These are phyloP conservation scores for Euleptes europaea DNA, from an alignment of 2,113 vertebrate species.

Conservation along the genomic window DNA sequence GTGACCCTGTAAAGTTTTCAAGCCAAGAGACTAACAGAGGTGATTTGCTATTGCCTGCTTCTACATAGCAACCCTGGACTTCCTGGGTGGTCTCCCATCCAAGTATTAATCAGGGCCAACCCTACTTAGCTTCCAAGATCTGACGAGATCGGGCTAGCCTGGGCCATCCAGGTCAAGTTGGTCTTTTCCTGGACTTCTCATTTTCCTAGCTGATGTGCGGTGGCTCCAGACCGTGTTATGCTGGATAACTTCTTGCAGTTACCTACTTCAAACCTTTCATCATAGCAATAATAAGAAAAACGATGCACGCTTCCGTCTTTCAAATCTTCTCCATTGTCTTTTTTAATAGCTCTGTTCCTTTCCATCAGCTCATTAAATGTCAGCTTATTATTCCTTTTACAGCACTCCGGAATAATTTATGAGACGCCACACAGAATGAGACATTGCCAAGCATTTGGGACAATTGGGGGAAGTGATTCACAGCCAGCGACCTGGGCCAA, in stretches of 20 bases:
- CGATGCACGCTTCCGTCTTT: neutral
- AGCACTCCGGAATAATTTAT: constrained; percentile 24
- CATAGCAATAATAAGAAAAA: neutral
- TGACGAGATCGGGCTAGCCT: too few relatives aligned
- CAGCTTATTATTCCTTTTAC: constrained; percentile 39
- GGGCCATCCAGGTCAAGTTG: neutral
- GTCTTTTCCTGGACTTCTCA: constrained; percentile 5
- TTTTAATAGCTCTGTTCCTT: constrained; percentile 5
- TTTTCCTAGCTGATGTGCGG: neutral
- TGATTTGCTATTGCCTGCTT: too few relatives aligned
- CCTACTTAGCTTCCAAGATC: too few relatives aligned
- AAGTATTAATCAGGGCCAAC: too few relatives aligned
- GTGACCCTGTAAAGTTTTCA: too few relatives aligned
- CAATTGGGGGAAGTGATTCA: constrained; percentile 63
- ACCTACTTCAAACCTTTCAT: constrained; percentile 29
- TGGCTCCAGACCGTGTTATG: neutral
- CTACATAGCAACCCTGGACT: too few relatives aligned
- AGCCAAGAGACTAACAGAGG: too few relatives aligned
- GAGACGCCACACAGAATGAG: constrained; percentile 11
- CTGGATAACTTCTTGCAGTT: neutral
- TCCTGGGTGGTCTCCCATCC: too few relatives aligned
- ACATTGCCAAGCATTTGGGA: constrained; percentile 49
- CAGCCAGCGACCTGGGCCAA: constrained; percentile 45
- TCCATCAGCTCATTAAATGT: neutral
- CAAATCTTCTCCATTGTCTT: neutral